phyloP scores from a whole-genome alignment of 1,140 invertebrate species.

The Dendroctonus valens region DNA sequence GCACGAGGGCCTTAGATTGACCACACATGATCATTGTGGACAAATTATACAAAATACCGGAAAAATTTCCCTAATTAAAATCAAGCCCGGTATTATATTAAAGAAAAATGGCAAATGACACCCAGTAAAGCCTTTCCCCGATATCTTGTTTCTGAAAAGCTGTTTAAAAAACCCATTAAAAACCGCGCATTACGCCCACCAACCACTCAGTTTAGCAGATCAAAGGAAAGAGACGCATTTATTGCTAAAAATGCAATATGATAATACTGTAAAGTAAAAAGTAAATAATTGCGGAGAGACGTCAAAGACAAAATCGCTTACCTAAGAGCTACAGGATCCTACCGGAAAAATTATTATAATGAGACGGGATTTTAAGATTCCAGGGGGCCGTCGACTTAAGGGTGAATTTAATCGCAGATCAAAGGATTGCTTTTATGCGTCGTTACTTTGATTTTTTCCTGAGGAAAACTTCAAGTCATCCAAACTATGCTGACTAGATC shows the following conservation, averaged over 20 bases:
- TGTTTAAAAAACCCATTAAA: not conserved
- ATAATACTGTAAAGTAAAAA: conserved; percentile 38
- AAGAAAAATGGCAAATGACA: no score
- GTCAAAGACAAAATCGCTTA: conserved; percentile 21
- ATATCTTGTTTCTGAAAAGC: no score
- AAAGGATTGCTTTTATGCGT: conserved; percentile 10
- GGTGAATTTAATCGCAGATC: conserved; percentile 19
- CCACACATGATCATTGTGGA: no score
- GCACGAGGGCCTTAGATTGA: no score
- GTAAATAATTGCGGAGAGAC: conserved; percentile 34
- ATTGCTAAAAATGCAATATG: conserved; percentile 35
- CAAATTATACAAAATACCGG: no score
- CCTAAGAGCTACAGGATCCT: conserved; percentile 28
- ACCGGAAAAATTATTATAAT: conserved; percentile 35
- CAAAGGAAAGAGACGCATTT: conserved; percentile 21
- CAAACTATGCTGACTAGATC: no score
- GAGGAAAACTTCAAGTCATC: no score
- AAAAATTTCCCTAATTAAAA: no score
- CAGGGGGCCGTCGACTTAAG: conserved; percentile 21
- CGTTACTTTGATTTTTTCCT: conserved; percentile 2
- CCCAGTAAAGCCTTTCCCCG: no score
- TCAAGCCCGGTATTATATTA: no score
- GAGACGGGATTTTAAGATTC: conserved; percentile 21
- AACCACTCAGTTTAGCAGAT: conserved; percentile 8
- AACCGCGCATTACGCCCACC: not conserved